Conservation (phyloP, 2,113 vertebrate species). For the Coregonus clupeaformis region DNA sequence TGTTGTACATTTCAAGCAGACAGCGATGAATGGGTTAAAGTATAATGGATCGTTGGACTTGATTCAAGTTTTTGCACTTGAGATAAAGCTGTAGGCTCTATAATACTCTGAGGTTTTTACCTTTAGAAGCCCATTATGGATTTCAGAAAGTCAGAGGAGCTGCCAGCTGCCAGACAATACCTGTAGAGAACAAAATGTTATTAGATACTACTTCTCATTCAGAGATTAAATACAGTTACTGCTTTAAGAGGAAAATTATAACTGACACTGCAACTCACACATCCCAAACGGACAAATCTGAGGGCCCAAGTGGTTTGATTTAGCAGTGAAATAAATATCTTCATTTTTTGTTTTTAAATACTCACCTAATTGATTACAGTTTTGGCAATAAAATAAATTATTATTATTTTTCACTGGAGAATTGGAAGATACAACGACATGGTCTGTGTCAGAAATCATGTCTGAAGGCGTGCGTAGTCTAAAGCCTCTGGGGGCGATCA, state of each 20-base stretch:
- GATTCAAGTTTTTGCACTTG: background rate
- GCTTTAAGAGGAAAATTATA: background rate
- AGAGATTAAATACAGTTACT: background rate
- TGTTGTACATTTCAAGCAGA: background rate
- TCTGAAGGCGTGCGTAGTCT: constrained; percentile 54
- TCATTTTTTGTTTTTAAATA: background rate
- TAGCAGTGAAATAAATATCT: too few species aligned
- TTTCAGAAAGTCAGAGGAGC: constrained; percentile 66
- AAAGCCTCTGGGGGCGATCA: constrained; percentile 50
- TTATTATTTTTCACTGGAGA: constrained; percentile 21
- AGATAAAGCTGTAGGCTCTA: background rate
- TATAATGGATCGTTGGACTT: background rate
- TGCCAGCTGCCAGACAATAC: constrained; percentile 13
- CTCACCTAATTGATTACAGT: background rate
- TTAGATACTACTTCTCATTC: constrained; percentile 3
- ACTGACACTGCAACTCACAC: too few species aligned
- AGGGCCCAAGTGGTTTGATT: too few species aligned
- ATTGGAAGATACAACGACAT: constrained; percentile 20
- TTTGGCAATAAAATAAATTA: constrained; percentile 17
- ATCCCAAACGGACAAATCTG: too few species aligned
- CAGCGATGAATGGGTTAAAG: background rate
- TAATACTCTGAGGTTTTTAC: constrained; percentile 24
- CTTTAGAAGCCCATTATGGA: constrained; percentile 57
- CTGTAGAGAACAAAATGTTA: constrained; percentile 43
- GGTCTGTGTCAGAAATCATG: constrained; percentile 47